Conservation (phyloP, 1,140 invertebrate genomes). For the Brachionus sp. region DNA sequence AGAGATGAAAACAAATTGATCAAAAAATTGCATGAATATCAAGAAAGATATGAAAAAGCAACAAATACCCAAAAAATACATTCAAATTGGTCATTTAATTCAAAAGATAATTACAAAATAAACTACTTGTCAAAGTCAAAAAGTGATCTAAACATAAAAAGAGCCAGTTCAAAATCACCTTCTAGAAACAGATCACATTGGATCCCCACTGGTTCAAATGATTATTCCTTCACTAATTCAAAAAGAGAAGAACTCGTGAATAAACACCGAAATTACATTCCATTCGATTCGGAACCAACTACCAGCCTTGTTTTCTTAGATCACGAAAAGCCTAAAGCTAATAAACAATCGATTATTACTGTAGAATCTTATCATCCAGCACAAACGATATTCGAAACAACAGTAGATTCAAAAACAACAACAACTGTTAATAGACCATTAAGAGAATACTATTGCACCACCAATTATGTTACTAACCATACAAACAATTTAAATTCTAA, state of each 20-base stretch:
- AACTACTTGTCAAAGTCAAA: not conserved
- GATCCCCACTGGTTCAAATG: conserved; percentile 14
- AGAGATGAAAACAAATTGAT: conserved; percentile 2
- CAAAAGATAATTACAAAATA: not conserved
- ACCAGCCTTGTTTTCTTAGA: not conserved
- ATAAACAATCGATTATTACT: not conserved
- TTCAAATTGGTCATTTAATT: not conserved
- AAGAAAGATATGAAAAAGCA: not conserved
- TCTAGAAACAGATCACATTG: not conserved
- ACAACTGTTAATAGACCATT: not conserved
- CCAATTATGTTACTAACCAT: not conserved
- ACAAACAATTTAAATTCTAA: not conserved
- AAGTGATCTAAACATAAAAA: not conserved
- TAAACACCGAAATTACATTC: conserved; percentile 10
- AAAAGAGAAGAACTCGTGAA: not conserved
- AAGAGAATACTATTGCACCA: not conserved
- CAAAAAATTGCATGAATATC: not conserved
- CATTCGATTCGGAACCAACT: not conserved
- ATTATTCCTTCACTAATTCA: not conserved
- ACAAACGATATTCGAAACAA: not conserved
- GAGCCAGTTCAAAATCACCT: not conserved
- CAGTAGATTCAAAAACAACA: conserved; percentile 9
- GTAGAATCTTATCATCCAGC: not conserved
- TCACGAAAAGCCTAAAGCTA: not conserved
- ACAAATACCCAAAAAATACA: not conserved